These are phyloP conservation scores for Allacma fusca DNA, from an alignment of 2,888 invertebrate genomes.

Conservation along the genomic window DNA sequence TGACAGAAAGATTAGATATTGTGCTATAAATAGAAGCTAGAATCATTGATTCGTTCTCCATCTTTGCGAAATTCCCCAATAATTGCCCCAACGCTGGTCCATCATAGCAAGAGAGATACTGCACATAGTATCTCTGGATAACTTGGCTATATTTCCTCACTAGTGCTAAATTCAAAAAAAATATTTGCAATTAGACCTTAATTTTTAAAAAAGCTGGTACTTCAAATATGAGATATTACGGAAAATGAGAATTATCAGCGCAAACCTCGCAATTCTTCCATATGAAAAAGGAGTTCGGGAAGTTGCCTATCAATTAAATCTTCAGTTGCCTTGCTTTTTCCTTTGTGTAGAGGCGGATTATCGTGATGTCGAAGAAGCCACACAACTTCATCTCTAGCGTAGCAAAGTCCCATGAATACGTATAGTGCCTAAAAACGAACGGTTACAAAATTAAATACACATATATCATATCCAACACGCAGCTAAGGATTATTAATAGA, in stretches of 20 bases:
- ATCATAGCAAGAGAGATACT: slow-evolving; percentile 96
- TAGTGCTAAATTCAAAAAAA: slow-evolving; percentile 67
- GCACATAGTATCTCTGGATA: slow-evolving; percentile 96
- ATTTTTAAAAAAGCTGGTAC: background rate
- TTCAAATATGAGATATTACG: too few species aligned
- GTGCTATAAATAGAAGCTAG: slow-evolving; percentile 90
- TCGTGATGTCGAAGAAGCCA: slow-evolving; percentile 97
- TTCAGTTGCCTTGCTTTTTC: slow-evolving; percentile 86
- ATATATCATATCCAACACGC: too few species aligned
- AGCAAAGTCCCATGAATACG: slow-evolving; percentile 94
- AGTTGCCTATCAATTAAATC: slow-evolving; percentile 94
- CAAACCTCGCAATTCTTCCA: slow-evolving; percentile 90
- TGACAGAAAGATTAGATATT: slow-evolving; percentile 83
- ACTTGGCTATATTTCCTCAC: slow-evolving; percentile 96
- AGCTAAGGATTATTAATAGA: too few species aligned
- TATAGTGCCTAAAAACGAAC: slow-evolving; percentile 73
- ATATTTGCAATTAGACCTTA: background rate
- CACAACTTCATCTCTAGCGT: slow-evolving; percentile 94
- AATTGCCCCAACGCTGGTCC: slow-evolving; percentile 87
- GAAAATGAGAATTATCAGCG: background rate
- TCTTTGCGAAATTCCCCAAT: slow-evolving; percentile 81
- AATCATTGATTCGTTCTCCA: slow-evolving; percentile 94
- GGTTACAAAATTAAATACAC: too few species aligned
- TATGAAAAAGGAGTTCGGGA: slow-evolving; percentile 96
- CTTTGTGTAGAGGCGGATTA: slow-evolving; percentile 84